Conservation (phyloP, 2,797 vertebrate species). For the Hybognathus amarus region DNA sequence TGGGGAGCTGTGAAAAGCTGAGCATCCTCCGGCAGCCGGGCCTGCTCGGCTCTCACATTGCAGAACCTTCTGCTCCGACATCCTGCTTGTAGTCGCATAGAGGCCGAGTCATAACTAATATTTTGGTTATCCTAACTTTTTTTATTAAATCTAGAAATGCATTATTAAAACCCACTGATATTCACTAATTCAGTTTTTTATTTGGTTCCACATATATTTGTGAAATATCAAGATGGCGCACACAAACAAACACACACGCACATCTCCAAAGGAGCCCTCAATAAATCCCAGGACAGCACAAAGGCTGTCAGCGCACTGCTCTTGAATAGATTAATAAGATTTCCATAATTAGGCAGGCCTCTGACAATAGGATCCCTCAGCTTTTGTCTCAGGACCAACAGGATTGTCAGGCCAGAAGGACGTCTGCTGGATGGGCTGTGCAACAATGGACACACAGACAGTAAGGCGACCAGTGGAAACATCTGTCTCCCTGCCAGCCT, state of each 20-base stretch:
- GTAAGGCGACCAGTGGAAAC: slow-evolving; percentile 79
- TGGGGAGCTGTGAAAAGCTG: slow-evolving; percentile 76
- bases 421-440: slow-evolving; percentile 77
- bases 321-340: slow-evolving; percentile 99
- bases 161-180: slow-evolving; percentile 1
- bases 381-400: slow-evolving; percentile 89
- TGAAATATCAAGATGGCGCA: background rate
- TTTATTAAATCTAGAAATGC: background rate
- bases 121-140: background rate
- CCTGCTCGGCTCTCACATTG: slow-evolving; percentile 75
- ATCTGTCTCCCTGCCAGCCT: slow-evolving; percentile 78
- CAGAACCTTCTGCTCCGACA: slow-evolving; percentile 55
- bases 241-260: slow-evolving; percentile 68
- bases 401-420: slow-evolving; percentile 83
- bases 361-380: slow-evolving; percentile 93
- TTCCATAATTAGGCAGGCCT: slow-evolving; percentile 92
- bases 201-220: slow-evolving; percentile 54
- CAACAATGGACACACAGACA: slow-evolving; percentile 79
- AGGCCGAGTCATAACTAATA: background rate
- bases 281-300: slow-evolving; percentile 82
- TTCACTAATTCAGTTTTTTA: background rate
- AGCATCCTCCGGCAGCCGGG: slow-evolving; percentile 68
- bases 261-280: slow-evolving; percentile 69
- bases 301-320: slow-evolving; percentile 81
- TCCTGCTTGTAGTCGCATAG: background rate